These are phyloP conservation scores for Podilymbus podiceps DNA, from an alignment of 2,113 vertebrate species.

Conservation along the genomic window DNA sequence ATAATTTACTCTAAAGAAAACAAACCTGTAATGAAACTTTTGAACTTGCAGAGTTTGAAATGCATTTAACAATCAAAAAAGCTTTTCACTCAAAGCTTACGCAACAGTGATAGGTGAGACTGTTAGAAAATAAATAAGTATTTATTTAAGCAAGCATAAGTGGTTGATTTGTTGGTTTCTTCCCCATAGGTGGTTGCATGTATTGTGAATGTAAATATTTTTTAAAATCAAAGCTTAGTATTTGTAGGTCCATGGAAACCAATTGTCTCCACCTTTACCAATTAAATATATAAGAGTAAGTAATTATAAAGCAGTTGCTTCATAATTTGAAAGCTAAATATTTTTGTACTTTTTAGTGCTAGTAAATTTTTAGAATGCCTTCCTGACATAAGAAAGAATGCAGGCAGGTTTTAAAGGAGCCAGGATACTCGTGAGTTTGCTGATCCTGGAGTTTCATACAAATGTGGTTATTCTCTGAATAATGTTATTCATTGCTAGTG, in stretches of 20 bases:
- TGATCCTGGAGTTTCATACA: background rate
- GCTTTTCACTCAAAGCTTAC: background rate
- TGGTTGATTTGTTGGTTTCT: background rate
- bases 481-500: background rate
- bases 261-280: background rate
- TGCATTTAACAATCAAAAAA: background rate
- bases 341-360: background rate
- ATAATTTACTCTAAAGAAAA: background rate
- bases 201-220: background rate
- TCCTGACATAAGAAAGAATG: background rate
- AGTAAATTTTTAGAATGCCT: background rate
- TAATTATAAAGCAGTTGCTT: background rate
- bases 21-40: background rate
- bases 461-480: background rate
- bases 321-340: background rate
- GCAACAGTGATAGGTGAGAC: background rate
- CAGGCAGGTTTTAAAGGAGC: background rate
- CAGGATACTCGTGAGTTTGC: background rate
- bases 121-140: background rate
- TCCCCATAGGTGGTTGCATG: fast-evolving
- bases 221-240: background rate
- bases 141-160: background rate
- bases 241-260: background rate
- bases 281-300: background rate
- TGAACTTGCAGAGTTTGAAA: background rate